Evolutionary conservation across 2,888 invertebrate species (phyloP).

Genomic region (Rhamphomyia laevipes): DNA sequence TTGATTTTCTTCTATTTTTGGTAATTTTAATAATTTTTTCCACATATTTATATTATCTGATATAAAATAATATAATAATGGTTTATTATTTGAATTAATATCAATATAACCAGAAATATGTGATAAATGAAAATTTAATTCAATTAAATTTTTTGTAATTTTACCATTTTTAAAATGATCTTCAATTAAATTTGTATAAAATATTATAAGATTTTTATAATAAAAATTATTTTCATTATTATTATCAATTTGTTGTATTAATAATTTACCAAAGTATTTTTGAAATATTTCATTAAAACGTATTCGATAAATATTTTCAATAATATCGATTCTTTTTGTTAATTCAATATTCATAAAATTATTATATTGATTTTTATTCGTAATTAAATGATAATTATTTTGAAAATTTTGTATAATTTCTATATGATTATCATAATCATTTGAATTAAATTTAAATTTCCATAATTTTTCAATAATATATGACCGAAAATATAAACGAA

Average conservation of each 20-base stretch:
- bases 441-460: background rate
- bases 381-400: too few relatives aligned
- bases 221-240: background rate
- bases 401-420: background rate
- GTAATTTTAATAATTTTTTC: background rate
- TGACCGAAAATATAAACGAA: background rate
- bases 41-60: background rate
- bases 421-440: background rate
- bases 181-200: background rate
- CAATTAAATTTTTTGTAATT: background rate
- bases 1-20: too few relatives aligned
- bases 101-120: background rate
- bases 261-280: background rate
- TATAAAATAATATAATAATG: background rate
- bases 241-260: too few relatives aligned
- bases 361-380: background rate
- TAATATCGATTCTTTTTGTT: too few relatives aligned
- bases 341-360: too few relatives aligned
- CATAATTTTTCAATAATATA: background rate
- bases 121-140: background rate
- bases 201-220: background rate
- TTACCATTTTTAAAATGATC: background rate
- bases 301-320: too few relatives aligned
- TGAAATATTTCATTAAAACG: too few relatives aligned
- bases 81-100: background rate